These are phyloP conservation scores for Glyphotaelius pellucidus DNA, from an alignment of 2,888 invertebrate species.

Conservation along the genomic window DNA sequence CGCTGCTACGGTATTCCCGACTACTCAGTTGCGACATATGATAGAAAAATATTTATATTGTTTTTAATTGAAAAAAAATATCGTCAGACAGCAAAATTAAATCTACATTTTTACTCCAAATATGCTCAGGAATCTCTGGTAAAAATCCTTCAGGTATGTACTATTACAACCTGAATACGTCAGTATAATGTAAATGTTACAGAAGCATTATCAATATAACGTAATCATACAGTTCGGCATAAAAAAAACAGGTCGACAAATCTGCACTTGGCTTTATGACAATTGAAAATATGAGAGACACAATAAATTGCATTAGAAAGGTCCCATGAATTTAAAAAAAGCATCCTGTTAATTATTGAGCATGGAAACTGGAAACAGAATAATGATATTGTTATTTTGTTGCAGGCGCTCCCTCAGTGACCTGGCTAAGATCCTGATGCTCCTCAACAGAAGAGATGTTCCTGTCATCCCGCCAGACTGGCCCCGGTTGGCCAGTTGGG, in stretches of 20 bases:
- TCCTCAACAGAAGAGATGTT: conserved; percentile 87
- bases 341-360: background rate
- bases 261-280: background rate
- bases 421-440: conserved; percentile 87
- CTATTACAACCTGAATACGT: too few species aligned
- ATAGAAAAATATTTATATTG: too few species aligned
- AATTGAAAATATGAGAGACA: too few species aligned
- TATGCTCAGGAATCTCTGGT: too few species aligned
- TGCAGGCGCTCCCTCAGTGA: conserved; percentile 80
- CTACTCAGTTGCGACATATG: too few species aligned
- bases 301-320: too few species aligned
- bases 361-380: background rate
- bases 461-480: conserved; percentile 88
- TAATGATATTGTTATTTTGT: conserved; percentile 8
- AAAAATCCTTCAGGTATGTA: too few species aligned
- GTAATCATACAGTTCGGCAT: background rate
- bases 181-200: background rate
- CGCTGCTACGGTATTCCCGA: too few species aligned
- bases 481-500: conserved; percentile 89
- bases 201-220: background rate
- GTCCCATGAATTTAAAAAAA: too few species aligned
- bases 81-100: too few species aligned
- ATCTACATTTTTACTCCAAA: too few species aligned
- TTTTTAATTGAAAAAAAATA: too few species aligned
- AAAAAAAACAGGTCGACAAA: background rate